Evolutionary conservation across 2,888 invertebrate species (phyloP).

Genomic region (Tanypteryx hageni): DNA sequence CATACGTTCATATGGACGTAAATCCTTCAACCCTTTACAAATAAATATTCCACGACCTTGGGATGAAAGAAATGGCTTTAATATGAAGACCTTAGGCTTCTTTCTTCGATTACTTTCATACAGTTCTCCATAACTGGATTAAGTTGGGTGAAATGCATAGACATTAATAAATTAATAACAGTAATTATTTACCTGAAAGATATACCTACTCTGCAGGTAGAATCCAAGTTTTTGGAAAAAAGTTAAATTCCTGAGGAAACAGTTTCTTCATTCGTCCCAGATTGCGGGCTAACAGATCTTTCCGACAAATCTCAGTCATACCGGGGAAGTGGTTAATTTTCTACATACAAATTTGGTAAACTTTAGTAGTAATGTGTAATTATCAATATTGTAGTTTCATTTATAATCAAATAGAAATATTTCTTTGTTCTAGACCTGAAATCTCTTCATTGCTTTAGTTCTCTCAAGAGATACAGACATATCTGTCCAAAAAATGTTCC

Average conservation of each 20-base stretch:
- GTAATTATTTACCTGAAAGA: background rate
- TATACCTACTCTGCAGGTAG: conserved; percentile 90
- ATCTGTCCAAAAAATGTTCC: conserved; percentile 96
- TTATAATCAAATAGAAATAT: background rate
- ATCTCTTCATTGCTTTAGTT: conserved; percentile 94
- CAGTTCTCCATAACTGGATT: conserved; percentile 23
- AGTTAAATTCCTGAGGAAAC: conserved; percentile 93
- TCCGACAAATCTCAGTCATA: conserved; percentile 92
- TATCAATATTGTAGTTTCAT: background rate
- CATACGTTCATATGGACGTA: conserved; percentile 87
- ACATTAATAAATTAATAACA: background rate
- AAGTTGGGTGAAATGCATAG: background rate
- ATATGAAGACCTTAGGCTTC: conserved; percentile 87
- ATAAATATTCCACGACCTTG: conserved; percentile 94
- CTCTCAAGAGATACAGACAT: conserved; percentile 90
- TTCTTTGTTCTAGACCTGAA: conserved; percentile 76
- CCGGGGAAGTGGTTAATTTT: conserved; percentile 96
- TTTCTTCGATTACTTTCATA: conserved; percentile 71
- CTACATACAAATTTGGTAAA: conserved; percentile 75
- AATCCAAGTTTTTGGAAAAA: conserved; percentile 96
- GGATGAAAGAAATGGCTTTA: conserved; percentile 94
- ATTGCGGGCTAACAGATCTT: conserved; percentile 92
- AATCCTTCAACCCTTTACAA: conserved; percentile 87
- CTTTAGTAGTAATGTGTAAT: background rate
- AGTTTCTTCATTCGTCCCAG: conserved; percentile 92